Evolutionary conservation across 2,888 invertebrate genomes (phyloP).

Genomic region (Antitype chi): DNA sequence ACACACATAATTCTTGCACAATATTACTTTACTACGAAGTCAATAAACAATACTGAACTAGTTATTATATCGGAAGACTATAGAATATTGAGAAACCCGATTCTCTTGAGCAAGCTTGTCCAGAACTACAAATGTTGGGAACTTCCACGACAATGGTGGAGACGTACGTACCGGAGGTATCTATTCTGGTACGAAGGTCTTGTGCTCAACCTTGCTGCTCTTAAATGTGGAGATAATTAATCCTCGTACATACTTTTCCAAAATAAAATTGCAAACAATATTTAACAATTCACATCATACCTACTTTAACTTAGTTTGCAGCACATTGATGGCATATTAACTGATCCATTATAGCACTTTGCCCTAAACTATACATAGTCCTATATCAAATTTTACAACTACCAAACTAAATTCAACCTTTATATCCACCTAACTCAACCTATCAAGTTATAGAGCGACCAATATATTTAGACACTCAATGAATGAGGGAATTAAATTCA

Average conservation of each 20-base stretch:
- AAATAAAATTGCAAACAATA: neutral
- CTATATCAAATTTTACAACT: constrained; percentile 35
- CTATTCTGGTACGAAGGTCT: too few species aligned
- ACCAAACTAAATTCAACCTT: constrained; percentile 22
- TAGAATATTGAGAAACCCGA: too few species aligned
- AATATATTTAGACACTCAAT: constrained; percentile 1
- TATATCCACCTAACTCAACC: constrained; percentile 66
- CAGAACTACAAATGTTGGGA: too few species aligned
- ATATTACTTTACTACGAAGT: neutral
- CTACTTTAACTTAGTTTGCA: neutral
- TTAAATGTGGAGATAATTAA: too few species aligned
- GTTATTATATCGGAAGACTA: neutral
- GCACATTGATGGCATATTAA: neutral
- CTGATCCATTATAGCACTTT: neutral
- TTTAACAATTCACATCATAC: neutral
- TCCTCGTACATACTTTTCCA: too few species aligned
- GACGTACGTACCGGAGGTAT: too few species aligned
- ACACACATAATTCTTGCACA: neutral
- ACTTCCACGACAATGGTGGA: too few species aligned
- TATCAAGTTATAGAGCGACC: neutral
- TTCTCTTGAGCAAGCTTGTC: too few species aligned
- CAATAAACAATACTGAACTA: neutral
- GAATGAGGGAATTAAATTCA: neutral
- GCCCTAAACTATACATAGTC: constrained; percentile 7
- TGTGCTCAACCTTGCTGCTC: too few species aligned